Evolutionary conservation across 2,797 vertebrate species (phyloP).

Genomic region (Syngnathus acus): DNA sequence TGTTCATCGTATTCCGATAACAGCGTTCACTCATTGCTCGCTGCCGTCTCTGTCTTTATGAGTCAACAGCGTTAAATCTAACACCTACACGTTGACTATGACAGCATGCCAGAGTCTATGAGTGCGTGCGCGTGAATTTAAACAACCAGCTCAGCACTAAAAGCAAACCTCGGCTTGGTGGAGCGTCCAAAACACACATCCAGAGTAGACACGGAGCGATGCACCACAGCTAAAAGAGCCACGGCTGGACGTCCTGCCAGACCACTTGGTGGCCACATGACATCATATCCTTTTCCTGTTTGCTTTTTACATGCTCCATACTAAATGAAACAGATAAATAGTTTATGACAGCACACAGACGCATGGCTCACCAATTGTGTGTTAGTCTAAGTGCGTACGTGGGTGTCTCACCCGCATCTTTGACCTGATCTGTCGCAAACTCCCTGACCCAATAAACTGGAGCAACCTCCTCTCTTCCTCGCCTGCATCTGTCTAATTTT

Average conservation of each 20-base stretch:
- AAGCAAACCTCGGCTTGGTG: constrained; percentile 48
- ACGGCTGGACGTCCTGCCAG: constrained; percentile 40
- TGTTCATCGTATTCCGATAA: constrained; percentile 70
- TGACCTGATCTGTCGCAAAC: constrained; percentile 60
- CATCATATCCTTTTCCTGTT: constrained; percentile 66
- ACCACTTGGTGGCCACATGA: constrained; percentile 57
- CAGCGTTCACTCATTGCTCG: constrained; percentile 52
- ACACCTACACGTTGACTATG: constrained; percentile 54
- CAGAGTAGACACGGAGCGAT: constrained; percentile 46
- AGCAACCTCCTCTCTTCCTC: constrained; percentile 35
- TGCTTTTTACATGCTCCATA: constrained; percentile 46
- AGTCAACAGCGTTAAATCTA: constrained; percentile 60
- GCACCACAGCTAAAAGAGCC: constrained; percentile 61
- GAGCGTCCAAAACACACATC: constrained; percentile 57
- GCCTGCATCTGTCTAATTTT: constrained; percentile 34
- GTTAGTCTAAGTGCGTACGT: constrained; percentile 6
- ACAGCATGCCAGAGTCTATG: constrained; percentile 21
- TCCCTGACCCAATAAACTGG: constrained; percentile 48
- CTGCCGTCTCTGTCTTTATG: constrained; percentile 59
- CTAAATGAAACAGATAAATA: constrained; percentile 59
- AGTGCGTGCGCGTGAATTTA: constrained; percentile 29
- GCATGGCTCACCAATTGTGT: constrained; percentile 19
- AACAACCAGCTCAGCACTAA: constrained; percentile 58
- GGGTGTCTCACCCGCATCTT: constrained; percentile 45
- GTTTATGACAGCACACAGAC: constrained; percentile 45